Conservation (phyloP, 2,113 vertebrate genomes). For the Xiphorhynchus elegans region DNA sequence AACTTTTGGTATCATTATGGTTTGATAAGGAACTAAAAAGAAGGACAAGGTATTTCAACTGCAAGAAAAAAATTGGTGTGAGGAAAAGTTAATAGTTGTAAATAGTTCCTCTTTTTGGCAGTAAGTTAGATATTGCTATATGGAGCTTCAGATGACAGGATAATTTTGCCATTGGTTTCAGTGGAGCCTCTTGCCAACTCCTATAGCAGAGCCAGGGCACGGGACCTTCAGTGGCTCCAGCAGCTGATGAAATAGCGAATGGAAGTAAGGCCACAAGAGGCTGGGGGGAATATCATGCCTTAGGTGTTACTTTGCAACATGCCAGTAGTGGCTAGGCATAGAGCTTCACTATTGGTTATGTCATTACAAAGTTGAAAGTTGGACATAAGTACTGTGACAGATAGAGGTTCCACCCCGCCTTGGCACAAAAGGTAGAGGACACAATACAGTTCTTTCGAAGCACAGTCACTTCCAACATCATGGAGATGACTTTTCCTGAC, state of each 20-base stretch:
- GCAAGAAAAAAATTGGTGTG: background rate
- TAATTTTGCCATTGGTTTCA: background rate
- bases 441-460: background rate
- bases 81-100: background rate
- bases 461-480: background rate
- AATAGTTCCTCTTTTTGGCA: background rate
- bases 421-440: background rate
- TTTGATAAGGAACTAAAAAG: background rate
- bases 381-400: background rate
- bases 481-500: background rate
- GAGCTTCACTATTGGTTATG: background rate
- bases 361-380: background rate
- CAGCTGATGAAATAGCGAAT: background rate
- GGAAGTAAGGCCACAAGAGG: background rate
- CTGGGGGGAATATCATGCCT: background rate
- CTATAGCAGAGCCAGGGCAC: background rate
- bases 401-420: fast-evolving
- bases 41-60: background rate
- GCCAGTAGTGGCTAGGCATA: background rate
- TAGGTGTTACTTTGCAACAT: background rate
- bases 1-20: background rate
- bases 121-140: background rate
- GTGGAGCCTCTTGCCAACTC: background rate
- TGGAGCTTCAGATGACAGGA: background rate
- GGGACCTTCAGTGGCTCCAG: background rate